Evolutionary conservation across 2,797 vertebrate genomes (phyloP), one percentile per base, ranked within the genome.

Genomic region (Smutsia temminckii): DNA sequence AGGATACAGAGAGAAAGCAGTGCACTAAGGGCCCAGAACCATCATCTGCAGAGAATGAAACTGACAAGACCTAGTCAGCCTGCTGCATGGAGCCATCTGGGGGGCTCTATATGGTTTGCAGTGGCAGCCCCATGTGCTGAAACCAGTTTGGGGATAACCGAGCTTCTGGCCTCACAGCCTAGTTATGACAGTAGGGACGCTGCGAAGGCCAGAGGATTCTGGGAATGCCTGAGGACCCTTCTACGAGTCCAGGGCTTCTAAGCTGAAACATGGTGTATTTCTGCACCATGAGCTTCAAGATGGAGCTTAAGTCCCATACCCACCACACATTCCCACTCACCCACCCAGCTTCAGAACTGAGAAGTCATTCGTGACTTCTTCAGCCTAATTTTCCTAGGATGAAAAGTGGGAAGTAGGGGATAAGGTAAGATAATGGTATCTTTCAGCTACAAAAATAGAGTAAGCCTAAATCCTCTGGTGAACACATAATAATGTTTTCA

Each of bases 401-500:
- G 32, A 8, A 59, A 92, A 93, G 92, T 40, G 14, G 59, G 32
- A 87, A 21, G n/a, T 27, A 21, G 75, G 13, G 21, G 16, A 79
- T 64, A 77, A 87, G 3, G 4, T 29, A 75, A 89, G 71, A 78
- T 29, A 87, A 77, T 14, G 49, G 49, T 32, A 53, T 17, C 46
- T 85, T 74, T 68, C 14, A 75, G 75, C 42, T 87, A 51, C 63
- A 53, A 88, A 93, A 93, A 93, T 0, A 46, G 42, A 27, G 8
- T 66, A 61, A 49, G 32, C 66, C 40, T 57, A 68, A 95, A 96
- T 71, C 57, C 59, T 86, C 46, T 27, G n/a, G 16, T 37, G 63
- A 93, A 94, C 1, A 5, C 61, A 5, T 12, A 66, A 61, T 79
- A 88, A 74, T 75, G 55, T 78, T 85, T 96, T 96, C 66, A 69